phyloP scores from a whole-genome alignment of 2,888 invertebrate genomes.

The Thymelicus sylvestris region DNA sequence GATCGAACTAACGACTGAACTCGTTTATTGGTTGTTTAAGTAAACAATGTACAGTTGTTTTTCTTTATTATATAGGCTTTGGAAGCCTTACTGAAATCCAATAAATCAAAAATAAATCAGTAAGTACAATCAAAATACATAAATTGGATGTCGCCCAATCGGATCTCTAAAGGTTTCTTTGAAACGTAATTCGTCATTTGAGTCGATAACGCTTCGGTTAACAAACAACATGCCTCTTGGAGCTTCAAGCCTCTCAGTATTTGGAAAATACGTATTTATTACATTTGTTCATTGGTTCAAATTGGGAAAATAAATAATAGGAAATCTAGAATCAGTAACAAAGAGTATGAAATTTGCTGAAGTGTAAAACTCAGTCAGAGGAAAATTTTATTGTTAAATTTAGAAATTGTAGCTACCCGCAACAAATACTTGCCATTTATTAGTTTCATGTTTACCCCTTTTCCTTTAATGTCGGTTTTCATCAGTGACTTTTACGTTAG shows the following conservation, averaged over 20 bases:
- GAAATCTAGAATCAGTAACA: background rate
- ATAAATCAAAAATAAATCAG: conserved; percentile 18
- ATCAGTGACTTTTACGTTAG: too few species aligned
- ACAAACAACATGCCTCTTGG: conserved; percentile 24
- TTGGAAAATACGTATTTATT: conserved; percentile 18
- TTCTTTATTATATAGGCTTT: too few species aligned
- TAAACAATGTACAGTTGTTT: too few species aligned
- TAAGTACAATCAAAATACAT: conserved; percentile 5
- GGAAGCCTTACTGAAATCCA: background rate
- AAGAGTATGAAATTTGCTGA: too few species aligned
- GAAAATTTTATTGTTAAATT: too few species aligned
- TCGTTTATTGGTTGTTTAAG: too few species aligned
- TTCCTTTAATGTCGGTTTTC: too few species aligned
- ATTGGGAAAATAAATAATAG: conserved; percentile 6
- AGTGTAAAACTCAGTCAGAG: too few species aligned
- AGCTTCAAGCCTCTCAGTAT: conserved; percentile 8
- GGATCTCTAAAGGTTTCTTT: background rate
- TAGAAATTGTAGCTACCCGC: too few species aligned
- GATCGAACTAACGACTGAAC: too few species aligned
- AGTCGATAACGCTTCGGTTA: conserved; percentile 19
- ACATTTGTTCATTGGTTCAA: conserved; percentile 16
- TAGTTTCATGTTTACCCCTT: too few species aligned
- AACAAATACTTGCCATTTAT: too few species aligned
- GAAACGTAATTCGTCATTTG: conserved; percentile 25
- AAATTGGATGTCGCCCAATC: conserved; percentile 14